Evolutionary conservation across 1,140 invertebrate species (phyloP).

Genomic region (Zaprionus kolodkinae): DNA sequence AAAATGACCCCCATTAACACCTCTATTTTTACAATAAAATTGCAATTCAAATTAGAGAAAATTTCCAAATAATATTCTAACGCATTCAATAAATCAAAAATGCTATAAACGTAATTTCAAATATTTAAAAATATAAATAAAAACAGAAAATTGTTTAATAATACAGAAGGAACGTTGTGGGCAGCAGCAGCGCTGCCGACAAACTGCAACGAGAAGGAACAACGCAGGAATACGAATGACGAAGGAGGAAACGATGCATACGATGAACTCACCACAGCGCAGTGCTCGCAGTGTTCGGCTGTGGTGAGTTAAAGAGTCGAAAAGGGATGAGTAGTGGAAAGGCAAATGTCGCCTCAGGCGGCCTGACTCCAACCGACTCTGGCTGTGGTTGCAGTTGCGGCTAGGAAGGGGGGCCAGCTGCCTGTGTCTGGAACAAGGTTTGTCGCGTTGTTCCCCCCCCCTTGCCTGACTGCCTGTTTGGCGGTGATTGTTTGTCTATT

Average conservation of each 20-base stretch:
- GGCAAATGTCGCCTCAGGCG: not conserved
- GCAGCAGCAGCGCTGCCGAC: conserved; percentile 34
- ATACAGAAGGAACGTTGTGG: not conserved
- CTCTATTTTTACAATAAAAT: no score
- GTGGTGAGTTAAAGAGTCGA: conserved; percentile 27
- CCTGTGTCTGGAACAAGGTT: conserved; percentile 23
- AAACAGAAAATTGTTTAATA: not conserved
- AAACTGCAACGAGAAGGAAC: conserved; percentile 10
- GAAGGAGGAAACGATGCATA: not conserved
- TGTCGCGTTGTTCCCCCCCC: conserved; percentile 15
- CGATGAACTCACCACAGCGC: conserved; percentile 10
- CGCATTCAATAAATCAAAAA: not conserved
- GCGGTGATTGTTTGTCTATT: conserved; percentile 71
- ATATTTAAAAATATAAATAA: not conserved
- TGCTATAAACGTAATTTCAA: not conserved
- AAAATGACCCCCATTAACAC: no score
- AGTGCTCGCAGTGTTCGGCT: conserved; percentile 3
- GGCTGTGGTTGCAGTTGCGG: conserved; percentile 12
- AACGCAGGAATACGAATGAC: not conserved
- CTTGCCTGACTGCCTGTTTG: conserved; percentile 30
- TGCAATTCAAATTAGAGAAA: no score
- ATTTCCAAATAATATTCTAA: no score
- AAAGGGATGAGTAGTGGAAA: not conserved
- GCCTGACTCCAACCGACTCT: conserved; percentile 6
- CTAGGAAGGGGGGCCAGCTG: not conserved